These are phyloP conservation scores for Himalopsyche kuldschensis DNA, from an alignment of 2,888 invertebrate genomes.

Conservation along the genomic window DNA sequence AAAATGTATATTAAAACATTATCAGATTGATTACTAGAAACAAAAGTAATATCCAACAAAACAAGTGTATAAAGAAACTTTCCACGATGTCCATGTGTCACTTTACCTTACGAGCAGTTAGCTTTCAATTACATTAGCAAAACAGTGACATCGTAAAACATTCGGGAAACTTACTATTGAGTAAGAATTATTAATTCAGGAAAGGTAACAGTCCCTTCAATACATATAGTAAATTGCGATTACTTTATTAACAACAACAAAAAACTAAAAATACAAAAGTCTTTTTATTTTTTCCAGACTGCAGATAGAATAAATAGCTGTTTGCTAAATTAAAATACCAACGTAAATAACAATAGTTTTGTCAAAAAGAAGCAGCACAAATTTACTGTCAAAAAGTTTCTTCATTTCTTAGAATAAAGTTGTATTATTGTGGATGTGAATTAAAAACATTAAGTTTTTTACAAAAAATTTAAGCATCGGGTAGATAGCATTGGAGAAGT, in stretches of 20 bases:
- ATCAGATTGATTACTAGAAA: neutral
- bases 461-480: too few species aligned
- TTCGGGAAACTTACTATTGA: neutral
- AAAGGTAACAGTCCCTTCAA: neutral
- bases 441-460: too few species aligned
- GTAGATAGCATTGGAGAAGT: too few species aligned
- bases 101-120: constrained; percentile 25
- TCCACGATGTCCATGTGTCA: constrained; percentile 15
- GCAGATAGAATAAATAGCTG: neutral
- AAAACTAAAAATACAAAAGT: neutral
- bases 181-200: neutral
- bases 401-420: too few species aligned
- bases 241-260: too few species aligned
- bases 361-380: too few species aligned
- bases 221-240: neutral
- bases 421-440: too few species aligned
- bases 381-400: too few species aligned
- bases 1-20: neutral
- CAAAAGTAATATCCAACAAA: neutral
- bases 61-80: neutral
- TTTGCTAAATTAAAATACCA: neutral
- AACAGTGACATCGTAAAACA: constrained; percentile 16
- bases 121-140: constrained; percentile 27
- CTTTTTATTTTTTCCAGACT: neutral
- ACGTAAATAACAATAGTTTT: neutral